phyloP scores from a whole-genome alignment of 2,113 vertebrate genomes.

The Malaclemys terrapin region DNA sequence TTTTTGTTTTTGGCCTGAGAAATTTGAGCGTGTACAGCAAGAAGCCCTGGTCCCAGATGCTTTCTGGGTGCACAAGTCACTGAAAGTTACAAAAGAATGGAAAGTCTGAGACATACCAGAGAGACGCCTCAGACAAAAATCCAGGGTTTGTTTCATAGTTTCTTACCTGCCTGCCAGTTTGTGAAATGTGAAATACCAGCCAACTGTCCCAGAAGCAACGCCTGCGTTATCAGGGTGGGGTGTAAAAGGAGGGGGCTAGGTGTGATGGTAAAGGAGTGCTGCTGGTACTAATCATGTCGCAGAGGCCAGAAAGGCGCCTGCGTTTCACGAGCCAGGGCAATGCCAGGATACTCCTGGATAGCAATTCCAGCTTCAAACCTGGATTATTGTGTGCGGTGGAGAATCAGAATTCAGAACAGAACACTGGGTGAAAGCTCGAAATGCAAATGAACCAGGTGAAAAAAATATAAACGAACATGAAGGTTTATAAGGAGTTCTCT shows the following conservation, averaged over 20 bases:
- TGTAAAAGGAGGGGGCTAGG: not conserved
- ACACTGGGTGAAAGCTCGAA: no score
- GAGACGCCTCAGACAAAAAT: not conserved
- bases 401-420: no score
- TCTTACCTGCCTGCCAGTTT: not conserved
- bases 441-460: not conserved
- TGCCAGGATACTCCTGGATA: not conserved
- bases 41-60: not conserved
- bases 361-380: not conserved
- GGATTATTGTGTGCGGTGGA: not conserved
- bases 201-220: not conserved
- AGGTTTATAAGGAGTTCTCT: not conserved
- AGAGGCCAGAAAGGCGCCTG: not conserved
- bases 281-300: not conserved
- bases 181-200: not conserved
- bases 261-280: not conserved
- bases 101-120: not conserved
- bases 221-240: not conserved
- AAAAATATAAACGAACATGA: no score
- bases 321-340: not conserved
- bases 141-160: not conserved
- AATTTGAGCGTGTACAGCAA: no score
- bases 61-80: rapidly evolving
- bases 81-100: rapidly evolving
- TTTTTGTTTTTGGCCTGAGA: no score